Conservation (phyloP, 2,113 vertebrate genomes). For the Mormyrus lacerda region DNA sequence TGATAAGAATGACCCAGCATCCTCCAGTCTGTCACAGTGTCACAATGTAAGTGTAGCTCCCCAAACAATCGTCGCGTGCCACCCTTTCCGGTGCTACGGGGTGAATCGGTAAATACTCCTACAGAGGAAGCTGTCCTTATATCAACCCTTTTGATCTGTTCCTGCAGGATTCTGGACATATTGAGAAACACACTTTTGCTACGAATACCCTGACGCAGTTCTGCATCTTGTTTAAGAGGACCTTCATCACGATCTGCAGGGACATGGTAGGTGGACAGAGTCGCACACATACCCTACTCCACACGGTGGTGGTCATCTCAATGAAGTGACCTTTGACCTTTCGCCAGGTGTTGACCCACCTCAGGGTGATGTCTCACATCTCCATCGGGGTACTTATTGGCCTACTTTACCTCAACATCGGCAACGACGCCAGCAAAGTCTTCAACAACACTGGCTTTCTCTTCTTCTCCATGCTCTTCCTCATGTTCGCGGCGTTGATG, state of each 20-base stretch:
- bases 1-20: conserved; percentile 62
- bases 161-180: conserved; percentile 70
- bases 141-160: conserved; percentile 31
- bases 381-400: conserved; percentile 88
- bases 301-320: not conserved
- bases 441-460: conserved; percentile 99
- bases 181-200: conserved; percentile 90
- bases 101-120: not conserved
- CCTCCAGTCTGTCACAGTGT: conserved; percentile 63
- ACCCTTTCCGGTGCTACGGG: not conserved
- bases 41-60: conserved; percentile 62
- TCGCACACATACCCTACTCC: not conserved
- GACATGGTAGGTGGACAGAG: conserved; percentile 71
- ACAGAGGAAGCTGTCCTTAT: not conserved
- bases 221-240: conserved; percentile 94
- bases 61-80: not conserved
- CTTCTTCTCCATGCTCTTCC: conserved; percentile 99
- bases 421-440: conserved; percentile 91
- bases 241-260: conserved; percentile 85
- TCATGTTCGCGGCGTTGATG: conserved; percentile 97
- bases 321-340: not conserved
- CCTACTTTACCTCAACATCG: conserved; percentile 92
- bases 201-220: conserved; percentile 92
- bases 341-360: conserved; percentile 85
- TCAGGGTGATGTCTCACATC: conserved; percentile 90